Evolutionary conservation across 1,140 invertebrate species (phyloP).

Genomic region (Drosophila elegans): DNA sequence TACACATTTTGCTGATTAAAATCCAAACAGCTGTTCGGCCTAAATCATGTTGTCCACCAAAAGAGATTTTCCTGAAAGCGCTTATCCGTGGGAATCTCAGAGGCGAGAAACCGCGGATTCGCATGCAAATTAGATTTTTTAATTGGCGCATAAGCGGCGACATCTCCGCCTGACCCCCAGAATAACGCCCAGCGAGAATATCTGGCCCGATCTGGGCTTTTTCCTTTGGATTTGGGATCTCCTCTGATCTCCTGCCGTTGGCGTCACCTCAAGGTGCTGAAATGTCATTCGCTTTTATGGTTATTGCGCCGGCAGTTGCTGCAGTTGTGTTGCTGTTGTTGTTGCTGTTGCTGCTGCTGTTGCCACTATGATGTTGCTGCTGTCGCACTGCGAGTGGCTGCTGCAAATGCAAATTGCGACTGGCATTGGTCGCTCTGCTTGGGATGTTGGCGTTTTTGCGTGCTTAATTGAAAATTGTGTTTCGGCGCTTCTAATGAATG

Average conservation of each 20-base stretch:
- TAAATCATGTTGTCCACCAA: slow-evolving; percentile 26
- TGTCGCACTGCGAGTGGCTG: slow-evolving; percentile 37
- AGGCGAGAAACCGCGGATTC: slow-evolving; percentile 29
- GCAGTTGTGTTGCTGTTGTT: slow-evolving; percentile 5
- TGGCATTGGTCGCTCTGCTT: slow-evolving; percentile 42
- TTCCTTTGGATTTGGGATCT: slow-evolving; percentile 8
- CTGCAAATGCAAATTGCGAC: slow-evolving; percentile 71
- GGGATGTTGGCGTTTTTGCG: slow-evolving; percentile 74
- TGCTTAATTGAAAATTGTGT: slow-evolving; percentile 71
- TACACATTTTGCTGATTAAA: slow-evolving; percentile 14
- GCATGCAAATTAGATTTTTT: slow-evolving; percentile 81
- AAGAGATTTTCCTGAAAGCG: background rate
- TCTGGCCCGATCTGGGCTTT: slow-evolving; percentile 14
- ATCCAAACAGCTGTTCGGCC: slow-evolving; percentile 21
- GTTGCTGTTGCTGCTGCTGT: slow-evolving; percentile 16
- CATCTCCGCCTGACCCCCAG: slow-evolving; percentile 31
- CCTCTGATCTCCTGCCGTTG: slow-evolving; percentile 47
- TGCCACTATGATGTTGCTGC: slow-evolving; percentile 18
- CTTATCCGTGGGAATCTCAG: slow-evolving; percentile 44
- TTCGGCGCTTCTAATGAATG: slow-evolving; percentile 49
- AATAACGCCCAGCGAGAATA: slow-evolving; percentile 18
- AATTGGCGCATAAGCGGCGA: slow-evolving; percentile 72
- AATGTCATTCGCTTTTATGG: slow-evolving; percentile 79
- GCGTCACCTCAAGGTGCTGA: slow-evolving; percentile 65
- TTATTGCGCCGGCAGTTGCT: slow-evolving; percentile 55